Percentiles rank a stretch among this genome's conserved stretches.
Conservation (phyloP, 2,113 vertebrate species). For the Romanogobio albipinnatus region DNA sequence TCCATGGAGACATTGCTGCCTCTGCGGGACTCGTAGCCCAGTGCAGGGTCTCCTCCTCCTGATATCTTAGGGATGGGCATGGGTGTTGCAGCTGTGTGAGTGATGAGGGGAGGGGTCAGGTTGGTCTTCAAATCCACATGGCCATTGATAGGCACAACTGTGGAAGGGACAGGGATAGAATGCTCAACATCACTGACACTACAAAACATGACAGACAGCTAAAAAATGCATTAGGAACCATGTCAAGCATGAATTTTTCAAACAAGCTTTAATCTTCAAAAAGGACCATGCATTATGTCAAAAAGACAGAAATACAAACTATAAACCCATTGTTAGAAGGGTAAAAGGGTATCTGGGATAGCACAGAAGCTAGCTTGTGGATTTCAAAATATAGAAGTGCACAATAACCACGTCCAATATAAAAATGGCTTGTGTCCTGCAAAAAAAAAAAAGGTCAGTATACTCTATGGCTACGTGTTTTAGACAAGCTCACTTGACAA, state of each 20-base stretch:
- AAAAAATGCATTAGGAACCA: conserved; percentile 49
- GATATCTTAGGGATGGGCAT: conserved; percentile 93
- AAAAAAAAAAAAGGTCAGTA: background rate
- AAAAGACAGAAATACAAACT: background rate
- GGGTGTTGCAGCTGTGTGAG: conserved; percentile 93
- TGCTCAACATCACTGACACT: conserved; percentile 29
- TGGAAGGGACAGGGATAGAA: background rate
- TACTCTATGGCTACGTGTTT: background rate
- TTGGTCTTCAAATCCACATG: conserved; percentile 87
- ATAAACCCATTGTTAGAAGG: background rate
- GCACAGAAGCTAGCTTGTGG: background rate
- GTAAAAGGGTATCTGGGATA: background rate
- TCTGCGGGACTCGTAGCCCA: conserved; percentile 78
- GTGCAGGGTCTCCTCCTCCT: conserved; percentile 70
- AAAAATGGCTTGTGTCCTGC: background rate
- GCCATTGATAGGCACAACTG: conserved; percentile 87
- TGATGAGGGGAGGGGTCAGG: conserved; percentile 92
- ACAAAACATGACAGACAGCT: conserved; percentile 48
- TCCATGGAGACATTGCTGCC: conserved; percentile 85
- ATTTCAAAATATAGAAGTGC: background rate
- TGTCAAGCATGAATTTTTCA: conserved; percentile 51
- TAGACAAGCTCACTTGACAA: background rate
- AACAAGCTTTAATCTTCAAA: conserved; percentile 16
- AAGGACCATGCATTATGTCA: conserved; percentile 6
- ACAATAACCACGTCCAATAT: background rate